Evolutionary conservation across 1,140 invertebrate genomes (phyloP).

Genomic region (Drosophila orena): DNA sequence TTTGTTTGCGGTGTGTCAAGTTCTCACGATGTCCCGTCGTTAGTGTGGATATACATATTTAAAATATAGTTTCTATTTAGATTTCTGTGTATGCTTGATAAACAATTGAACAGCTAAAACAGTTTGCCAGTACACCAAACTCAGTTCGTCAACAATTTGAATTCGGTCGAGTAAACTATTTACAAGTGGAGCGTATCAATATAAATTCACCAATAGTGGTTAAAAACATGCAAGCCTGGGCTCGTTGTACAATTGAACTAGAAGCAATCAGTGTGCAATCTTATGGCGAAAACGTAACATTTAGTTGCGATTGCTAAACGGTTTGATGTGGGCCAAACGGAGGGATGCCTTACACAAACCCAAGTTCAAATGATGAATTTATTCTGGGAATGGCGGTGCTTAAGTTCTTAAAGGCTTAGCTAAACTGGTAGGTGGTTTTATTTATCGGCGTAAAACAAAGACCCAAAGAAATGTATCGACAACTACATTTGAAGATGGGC

Average conservation of each 20-base stretch:
- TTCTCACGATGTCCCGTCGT: conserved; percentile 52
- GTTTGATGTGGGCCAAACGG: conserved; percentile 9
- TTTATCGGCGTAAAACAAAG: neutral
- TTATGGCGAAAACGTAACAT: conserved; percentile 48
- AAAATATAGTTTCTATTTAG: conserved; percentile 61
- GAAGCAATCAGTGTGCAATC: conserved; percentile 46
- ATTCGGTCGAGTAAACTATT: conserved; percentile 46
- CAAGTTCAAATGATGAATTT: too few species aligned
- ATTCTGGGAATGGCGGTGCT: neutral
- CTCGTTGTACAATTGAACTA: conserved; percentile 51
- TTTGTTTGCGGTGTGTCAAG: conserved; percentile 67
- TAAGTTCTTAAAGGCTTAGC: neutral
- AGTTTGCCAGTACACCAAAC: conserved; percentile 45
- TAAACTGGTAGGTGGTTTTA: conserved; percentile 3
- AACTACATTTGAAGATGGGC: neutral
- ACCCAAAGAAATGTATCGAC: neutral
- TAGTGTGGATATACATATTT: conserved; percentile 46
- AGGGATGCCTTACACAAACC: conserved; percentile 1
- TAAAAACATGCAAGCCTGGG: conserved; percentile 34
- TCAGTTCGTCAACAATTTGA: conserved; percentile 44
- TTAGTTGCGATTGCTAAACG: conserved; percentile 42
- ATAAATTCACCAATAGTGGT: conserved; percentile 32
- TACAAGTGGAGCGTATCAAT: conserved; percentile 33
- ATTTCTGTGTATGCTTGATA: conserved; percentile 46
- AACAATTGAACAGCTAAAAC: conserved; percentile 61